Conservation (phyloP, 2,797 vertebrate genomes). For the Coranthus polyacanthus region DNA sequence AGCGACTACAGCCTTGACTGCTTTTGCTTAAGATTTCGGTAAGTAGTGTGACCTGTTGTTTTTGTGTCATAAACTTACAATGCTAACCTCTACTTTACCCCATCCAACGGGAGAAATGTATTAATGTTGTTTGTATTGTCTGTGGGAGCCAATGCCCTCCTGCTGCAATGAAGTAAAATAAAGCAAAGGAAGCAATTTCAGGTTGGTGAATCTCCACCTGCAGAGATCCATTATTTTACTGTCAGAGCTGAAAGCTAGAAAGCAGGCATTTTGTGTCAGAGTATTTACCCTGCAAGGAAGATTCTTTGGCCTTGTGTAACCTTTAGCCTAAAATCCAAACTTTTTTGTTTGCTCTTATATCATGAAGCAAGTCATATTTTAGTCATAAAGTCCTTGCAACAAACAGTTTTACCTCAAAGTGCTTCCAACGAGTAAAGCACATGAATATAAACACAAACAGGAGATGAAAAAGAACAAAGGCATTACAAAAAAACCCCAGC, state of each 20-base stretch:
- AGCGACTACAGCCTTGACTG: neutral
- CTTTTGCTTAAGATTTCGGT: slow-evolving; percentile 11
- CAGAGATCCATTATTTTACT: slow-evolving; percentile 49
- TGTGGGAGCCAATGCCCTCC: slow-evolving; percentile 28
- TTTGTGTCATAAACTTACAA: slow-evolving; percentile 9
- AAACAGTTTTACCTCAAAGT: slow-evolving; percentile 27
- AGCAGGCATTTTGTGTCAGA: slow-evolving; percentile 15
- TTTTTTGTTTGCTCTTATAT: slow-evolving; percentile 10
- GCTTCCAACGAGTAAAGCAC: slow-evolving; percentile 23
- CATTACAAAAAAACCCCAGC: neutral
- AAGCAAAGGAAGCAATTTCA: slow-evolving; percentile 53
- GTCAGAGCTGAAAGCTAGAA: slow-evolving; percentile 40
- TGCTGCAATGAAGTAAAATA: slow-evolving; percentile 33
- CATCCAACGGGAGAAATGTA: slow-evolving; percentile 26
- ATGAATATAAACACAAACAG: slow-evolving; percentile 46
- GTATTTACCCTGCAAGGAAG: slow-evolving; percentile 22
- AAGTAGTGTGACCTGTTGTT: slow-evolving; percentile 23
- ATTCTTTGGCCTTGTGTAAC: slow-evolving; percentile 32
- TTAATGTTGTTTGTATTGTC: slow-evolving; percentile 48
- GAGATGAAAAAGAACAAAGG: slow-evolving; percentile 40
- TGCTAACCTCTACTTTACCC: slow-evolving; percentile 12
- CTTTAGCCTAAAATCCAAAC: slow-evolving; percentile 34
- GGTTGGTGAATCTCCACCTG: slow-evolving; percentile 45
- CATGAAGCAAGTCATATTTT: slow-evolving; percentile 31
- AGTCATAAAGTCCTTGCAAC: slow-evolving; percentile 41